A percentile compares a stretch with the other conserved stretches of the same genome.
These are phyloP conservation scores for Venturia canescens DNA, from an alignment of 1,140 invertebrate species.

Conservation along the genomic window DNA sequence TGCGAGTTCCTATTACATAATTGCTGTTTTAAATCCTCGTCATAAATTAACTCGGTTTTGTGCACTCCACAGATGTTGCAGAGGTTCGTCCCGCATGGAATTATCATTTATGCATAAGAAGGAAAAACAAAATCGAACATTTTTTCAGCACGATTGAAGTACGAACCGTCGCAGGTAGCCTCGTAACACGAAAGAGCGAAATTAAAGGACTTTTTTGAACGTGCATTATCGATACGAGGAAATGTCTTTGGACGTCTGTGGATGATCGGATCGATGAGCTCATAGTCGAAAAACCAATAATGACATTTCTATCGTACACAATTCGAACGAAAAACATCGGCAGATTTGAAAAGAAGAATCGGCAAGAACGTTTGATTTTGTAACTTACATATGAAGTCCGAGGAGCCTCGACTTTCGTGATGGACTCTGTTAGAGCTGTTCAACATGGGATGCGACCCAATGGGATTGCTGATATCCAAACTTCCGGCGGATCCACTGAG, in stretches of 20 bases:
- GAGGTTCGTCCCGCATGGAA: background rate
- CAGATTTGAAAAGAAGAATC: slow-evolving; percentile 3
- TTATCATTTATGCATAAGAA: background rate
- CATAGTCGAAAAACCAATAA: no score
- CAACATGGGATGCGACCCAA: slow-evolving; percentile 53
- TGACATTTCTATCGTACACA: no score
- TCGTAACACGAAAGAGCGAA: slow-evolving; percentile 49
- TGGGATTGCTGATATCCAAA: slow-evolving; percentile 59
- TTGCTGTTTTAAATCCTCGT: background rate
- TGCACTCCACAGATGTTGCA: background rate
- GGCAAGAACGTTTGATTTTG: background rate
- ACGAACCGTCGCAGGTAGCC: slow-evolving; percentile 65
- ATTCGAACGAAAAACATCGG: no score
- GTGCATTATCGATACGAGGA: background rate
- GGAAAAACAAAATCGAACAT: background rate
- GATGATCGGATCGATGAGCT: background rate
- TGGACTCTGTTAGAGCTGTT: slow-evolving; percentile 58
- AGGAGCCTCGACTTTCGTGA: slow-evolving; percentile 72
- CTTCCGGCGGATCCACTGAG: slow-evolving; percentile 67
- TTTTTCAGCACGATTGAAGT: slow-evolving; percentile 1
- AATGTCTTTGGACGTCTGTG: no score
- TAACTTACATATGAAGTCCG: slow-evolving; percentile 75
- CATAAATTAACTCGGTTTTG: background rate
- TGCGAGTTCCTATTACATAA: background rate
- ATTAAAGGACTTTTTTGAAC: slow-evolving; percentile 7